phyloP scores from a whole-genome alignment of 2,797 vertebrate species.

The Chaunax sp. region DNA sequence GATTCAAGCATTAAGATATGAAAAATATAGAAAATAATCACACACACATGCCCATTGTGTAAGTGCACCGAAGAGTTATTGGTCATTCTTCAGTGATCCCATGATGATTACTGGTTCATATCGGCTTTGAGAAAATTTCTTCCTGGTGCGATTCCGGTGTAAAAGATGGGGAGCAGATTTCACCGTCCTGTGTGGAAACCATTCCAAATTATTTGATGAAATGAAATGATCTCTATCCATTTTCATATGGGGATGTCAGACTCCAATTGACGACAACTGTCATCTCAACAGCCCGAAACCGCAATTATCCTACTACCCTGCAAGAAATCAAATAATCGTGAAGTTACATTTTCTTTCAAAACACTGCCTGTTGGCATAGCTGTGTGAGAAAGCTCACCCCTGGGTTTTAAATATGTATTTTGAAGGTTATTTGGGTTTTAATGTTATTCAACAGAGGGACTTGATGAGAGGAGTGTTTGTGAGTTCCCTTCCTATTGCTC shows the following conservation, averaged over 20 bases:
- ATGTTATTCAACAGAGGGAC: constrained; percentile 60
- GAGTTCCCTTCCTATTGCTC: constrained; percentile 47
- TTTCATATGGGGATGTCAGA: too few species aligned
- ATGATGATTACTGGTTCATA: not conserved
- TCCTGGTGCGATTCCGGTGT: not conserved
- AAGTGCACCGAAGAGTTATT: not conserved
- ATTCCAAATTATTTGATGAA: too few species aligned
- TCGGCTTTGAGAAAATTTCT: not conserved
- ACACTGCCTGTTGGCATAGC: constrained; percentile 23
- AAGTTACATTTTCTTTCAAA: constrained; percentile 33
- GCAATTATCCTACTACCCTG: constrained; percentile 12
- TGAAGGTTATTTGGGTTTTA: constrained; percentile 69
- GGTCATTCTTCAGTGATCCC: not conserved
- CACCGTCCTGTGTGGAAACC: too few species aligned
- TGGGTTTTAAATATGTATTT: constrained; percentile 68
- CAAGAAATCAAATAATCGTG: constrained; percentile 32
- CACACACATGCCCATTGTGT: not conserved
- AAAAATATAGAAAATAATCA: not conserved
- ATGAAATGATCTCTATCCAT: not conserved
- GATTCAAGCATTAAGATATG: not conserved
- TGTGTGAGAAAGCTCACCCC: constrained; percentile 37
- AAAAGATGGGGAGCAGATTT: too few species aligned
- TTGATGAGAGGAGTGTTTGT: constrained; percentile 59
- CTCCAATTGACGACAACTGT: not conserved
- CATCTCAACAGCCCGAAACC: constrained; percentile 9